Evolutionary conservation across 2,888 invertebrate genomes (phyloP), one percentile per base, ranked within the genome.

Genomic region (Druceiella hillmani): DNA sequence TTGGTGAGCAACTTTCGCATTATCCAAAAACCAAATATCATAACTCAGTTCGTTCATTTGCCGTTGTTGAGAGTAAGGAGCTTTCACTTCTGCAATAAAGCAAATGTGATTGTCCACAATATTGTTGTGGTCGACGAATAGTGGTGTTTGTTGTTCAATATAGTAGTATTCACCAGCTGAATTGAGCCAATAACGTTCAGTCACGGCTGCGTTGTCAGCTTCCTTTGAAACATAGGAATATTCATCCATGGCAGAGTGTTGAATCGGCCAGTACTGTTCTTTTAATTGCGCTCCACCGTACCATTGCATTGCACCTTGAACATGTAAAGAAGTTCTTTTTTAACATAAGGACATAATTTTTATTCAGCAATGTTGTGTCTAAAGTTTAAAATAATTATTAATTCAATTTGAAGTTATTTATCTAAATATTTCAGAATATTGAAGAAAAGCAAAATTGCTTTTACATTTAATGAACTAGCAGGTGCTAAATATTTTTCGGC

Each of bases 111-210:
- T 70, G 10, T 53, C 55, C 4, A 59, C 53, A n/a, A 70, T 54
- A 38, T 71, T 74, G 50, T 81, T 81, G 49, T 83, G 79, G 53
- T 83, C 82, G 1, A 86, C 66, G 54, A 84, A 86, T 0, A 89
- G 61, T 0, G 87, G 86, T 0, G 76, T 75, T 40, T 67, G 63
- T 2, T 76, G 70, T 33, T 79, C 67, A 0, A 86, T 78, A 49
- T 73, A 75, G 22, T 87, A 60, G 46, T 79, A 83, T 40, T 77
- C 72, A 4, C 88, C 88, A 9, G 66, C 70, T 0, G 85, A 81
- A 43, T 79, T 83, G 9, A 88, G 64, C 85, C 87, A 83, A 52
- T 81, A 82, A 44, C 81, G 67, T 53, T 83, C 83, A 2, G 71
- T 61, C 1, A 79, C 68, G 0, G 76, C 78, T n/a, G 68, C 71